These are phyloP conservation scores for Platycheirus albimanus DNA, from an alignment of 2,888 invertebrate species.

Conservation along the genomic window DNA sequence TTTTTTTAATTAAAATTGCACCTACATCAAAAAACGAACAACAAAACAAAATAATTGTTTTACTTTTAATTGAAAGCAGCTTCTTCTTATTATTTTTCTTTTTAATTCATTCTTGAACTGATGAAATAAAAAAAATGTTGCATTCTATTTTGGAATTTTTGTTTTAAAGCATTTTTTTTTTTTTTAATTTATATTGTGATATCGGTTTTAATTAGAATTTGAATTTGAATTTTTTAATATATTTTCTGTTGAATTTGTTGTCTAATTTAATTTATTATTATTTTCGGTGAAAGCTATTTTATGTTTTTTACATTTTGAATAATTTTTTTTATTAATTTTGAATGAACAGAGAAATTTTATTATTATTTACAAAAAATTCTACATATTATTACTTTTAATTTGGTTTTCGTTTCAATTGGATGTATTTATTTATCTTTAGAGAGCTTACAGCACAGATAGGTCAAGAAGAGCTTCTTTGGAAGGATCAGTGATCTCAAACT, in stretches of 20 bases:
- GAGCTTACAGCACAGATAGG: neutral
- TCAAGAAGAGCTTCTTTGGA: no score
- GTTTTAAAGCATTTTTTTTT: conserved; percentile 46
- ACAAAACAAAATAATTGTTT: conserved; percentile 47
- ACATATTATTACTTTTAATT: conserved; percentile 2
- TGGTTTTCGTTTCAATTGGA: neutral
- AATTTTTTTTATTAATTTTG: conserved; percentile 19
- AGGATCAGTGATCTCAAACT: no score
- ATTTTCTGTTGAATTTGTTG: conserved; percentile 26
- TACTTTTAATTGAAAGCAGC: conserved; percentile 11
- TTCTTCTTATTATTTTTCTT: conserved; percentile 8
- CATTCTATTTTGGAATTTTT: conserved; percentile 35
- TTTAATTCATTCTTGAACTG: conserved; percentile 16
- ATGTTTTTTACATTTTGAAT: conserved; percentile 33
- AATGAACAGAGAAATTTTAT: conserved; percentile 46
- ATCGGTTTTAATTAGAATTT: conserved; percentile 29
- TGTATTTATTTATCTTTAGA: neutral
- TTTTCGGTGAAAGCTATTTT: conserved; percentile 52
- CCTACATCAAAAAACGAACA: conserved; percentile 53
- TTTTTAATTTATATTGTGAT: conserved; percentile 33
- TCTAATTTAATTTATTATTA: conserved; percentile 28
- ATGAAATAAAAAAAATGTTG: conserved; percentile 36
- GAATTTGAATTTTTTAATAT: conserved; percentile 29
- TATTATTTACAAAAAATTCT: conserved; percentile 62
- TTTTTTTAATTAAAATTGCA: conserved; percentile 54